Conservation (phyloP, 2,888 invertebrate genomes). For the Romanomermis culicivorax region DNA sequence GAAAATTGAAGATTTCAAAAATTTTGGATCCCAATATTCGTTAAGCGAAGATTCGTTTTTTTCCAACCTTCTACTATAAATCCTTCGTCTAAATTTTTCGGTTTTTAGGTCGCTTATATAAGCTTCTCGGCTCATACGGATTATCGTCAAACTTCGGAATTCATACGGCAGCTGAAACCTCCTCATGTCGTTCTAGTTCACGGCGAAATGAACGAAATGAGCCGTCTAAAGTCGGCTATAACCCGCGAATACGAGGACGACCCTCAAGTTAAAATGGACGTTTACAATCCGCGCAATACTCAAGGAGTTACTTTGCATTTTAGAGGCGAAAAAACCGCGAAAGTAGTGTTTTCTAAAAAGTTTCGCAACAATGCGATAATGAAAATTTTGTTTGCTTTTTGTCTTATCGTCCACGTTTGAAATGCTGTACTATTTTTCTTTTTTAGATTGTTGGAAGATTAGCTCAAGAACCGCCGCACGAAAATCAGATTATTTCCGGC, state of each 20-base stretch:
- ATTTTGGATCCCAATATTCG: too few relatives aligned
- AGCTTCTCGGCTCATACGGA: slow-evolving; percentile 98
- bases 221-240: slow-evolving; percentile 72
- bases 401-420: too few relatives aligned
- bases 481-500: slow-evolving; percentile 61
- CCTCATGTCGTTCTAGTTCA: slow-evolving; percentile 90
- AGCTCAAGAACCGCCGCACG: slow-evolving; percentile 56
- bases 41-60: too few relatives aligned
- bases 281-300: slow-evolving; percentile 89
- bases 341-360: too few relatives aligned
- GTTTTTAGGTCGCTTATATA: slow-evolving; percentile 96
- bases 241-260: slow-evolving; percentile 78
- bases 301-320: slow-evolving; percentile 77
- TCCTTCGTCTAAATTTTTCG: too few relatives aligned
- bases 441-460: slow-evolving; percentile 59
- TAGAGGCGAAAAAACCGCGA: slow-evolving; percentile 90
- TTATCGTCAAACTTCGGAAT: slow-evolving; percentile 90
- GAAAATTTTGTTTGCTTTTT: too few relatives aligned
- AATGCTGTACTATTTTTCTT: too few relatives aligned
- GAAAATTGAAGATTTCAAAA: too few relatives aligned
- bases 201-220: slow-evolving; percentile 98
- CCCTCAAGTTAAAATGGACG: slow-evolving; percentile 32
- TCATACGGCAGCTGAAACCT: slow-evolving; percentile 75
- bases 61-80: too few relatives aligned
- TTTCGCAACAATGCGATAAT: background rate